Evolutionary conservation across 2,797 vertebrate genomes (phyloP).

Genomic region (Strix occidentalis): DNA sequence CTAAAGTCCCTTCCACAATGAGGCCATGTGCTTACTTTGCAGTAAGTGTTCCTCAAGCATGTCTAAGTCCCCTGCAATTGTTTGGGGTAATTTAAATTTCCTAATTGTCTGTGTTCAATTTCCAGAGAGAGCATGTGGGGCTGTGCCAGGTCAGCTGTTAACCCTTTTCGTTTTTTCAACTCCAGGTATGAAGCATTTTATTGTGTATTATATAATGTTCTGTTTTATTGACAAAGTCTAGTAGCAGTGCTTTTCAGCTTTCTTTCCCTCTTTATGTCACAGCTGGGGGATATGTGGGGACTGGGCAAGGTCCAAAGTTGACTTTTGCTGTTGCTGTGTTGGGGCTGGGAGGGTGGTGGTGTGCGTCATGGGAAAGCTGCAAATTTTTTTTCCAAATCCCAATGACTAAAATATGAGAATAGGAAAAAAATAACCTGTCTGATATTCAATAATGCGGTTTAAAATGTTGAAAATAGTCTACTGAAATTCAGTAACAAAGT

Average conservation of each 20-base stretch:
- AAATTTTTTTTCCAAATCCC: background rate
- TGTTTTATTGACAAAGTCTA: conserved; percentile 53
- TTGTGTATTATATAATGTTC: conserved; percentile 69
- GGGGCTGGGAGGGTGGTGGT: background rate
- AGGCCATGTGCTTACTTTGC: background rate
- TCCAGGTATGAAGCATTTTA: conserved; percentile 77
- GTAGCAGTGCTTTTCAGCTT: conserved; percentile 27
- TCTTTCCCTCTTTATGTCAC: conserved; percentile 6
- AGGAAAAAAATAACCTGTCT: background rate
- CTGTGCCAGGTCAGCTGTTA: conserved; percentile 77
- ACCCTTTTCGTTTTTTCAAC: conserved; percentile 78
- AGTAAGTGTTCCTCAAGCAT: conserved; percentile 48
- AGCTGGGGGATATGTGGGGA: background rate
- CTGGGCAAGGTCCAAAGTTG: background rate
- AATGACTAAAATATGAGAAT: background rate
- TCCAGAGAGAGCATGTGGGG: conserved; percentile 77
- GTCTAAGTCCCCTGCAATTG: conserved; percentile 46
- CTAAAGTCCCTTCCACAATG: background rate
- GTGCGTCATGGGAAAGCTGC: background rate
- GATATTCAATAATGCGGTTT: background rate
- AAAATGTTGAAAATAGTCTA: background rate
- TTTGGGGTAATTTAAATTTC: conserved; percentile 73
- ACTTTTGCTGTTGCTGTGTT: background rate
- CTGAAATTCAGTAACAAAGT: background rate
- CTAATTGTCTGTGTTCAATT: conserved; percentile 78